Percentiles rank a stretch among this genome's conserved stretches.
Conservation (phyloP, 2,797 vertebrate genomes). For the Hippoglossus hippoglossus region DNA sequence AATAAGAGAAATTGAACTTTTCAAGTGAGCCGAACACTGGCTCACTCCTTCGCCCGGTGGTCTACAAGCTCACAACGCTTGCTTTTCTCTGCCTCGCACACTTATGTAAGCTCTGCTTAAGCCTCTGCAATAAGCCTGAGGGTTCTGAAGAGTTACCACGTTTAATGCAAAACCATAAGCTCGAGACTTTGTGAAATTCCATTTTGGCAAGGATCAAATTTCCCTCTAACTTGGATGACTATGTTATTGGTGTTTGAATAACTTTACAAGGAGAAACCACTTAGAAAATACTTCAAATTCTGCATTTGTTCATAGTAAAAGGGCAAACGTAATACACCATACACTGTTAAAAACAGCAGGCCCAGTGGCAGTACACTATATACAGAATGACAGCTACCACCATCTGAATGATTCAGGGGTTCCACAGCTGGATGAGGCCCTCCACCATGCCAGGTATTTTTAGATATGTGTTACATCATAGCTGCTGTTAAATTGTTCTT, state of each 20-base stretch:
- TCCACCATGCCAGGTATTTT: conserved; percentile 16
- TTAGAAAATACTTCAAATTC: conserved; percentile 19
- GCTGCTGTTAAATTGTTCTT: conserved; percentile 36
- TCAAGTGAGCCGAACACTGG: conserved; percentile 59
- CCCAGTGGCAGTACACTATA: background rate
- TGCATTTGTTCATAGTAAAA: conserved; percentile 7
- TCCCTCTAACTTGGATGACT: conserved; percentile 16
- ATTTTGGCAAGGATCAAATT: conserved; percentile 41
- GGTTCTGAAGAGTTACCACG: conserved; percentile 52
- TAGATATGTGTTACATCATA: conserved; percentile 34
- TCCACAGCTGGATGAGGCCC: conserved; percentile 13
- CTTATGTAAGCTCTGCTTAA: conserved; percentile 64
- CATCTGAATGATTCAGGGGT: background rate
- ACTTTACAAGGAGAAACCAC: conserved; percentile 14
- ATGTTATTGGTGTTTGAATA: conserved; percentile 24
- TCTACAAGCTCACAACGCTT: conserved; percentile 54
- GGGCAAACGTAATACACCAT: background rate
- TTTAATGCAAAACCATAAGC: conserved; percentile 62
- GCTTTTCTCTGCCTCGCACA: conserved; percentile 50
- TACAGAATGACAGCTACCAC: background rate
- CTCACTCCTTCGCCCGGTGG: conserved; percentile 60
- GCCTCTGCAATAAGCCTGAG: conserved; percentile 48
- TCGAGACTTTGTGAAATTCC: conserved; percentile 52
- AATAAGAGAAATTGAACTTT: conserved; percentile 74
- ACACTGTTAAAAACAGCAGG: conserved; percentile 16